phyloP scores from a whole-genome alignment of 2,797 vertebrate genomes.

The Spinus pinus region DNA sequence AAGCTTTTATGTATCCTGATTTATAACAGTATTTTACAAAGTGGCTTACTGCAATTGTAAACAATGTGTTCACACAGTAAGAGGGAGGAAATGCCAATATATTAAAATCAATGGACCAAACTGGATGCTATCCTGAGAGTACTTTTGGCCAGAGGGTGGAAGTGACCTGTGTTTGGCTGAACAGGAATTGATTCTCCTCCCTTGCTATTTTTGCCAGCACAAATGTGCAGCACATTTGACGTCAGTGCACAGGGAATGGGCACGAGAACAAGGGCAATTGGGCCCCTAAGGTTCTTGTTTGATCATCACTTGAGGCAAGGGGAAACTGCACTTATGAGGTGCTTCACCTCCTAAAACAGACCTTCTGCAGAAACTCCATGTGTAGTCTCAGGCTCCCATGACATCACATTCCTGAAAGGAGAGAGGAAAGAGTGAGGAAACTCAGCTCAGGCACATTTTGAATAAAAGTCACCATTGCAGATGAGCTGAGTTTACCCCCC shows the following conservation, averaged over 20 bases:
- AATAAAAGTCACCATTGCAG: background rate
- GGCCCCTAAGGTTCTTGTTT: background rate
- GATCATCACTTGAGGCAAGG: background rate
- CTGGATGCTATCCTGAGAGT: background rate
- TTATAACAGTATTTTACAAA: conserved; percentile 6
- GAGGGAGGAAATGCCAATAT: conserved; percentile 39
- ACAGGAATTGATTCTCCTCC: conserved; percentile 14
- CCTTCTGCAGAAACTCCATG: background rate
- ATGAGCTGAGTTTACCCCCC: background rate
- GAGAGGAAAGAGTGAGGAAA: background rate
- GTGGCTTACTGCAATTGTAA: conserved; percentile 21
- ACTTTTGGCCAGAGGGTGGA: conserved; percentile 45
- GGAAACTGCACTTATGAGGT: background rate
- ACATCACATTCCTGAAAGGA: background rate
- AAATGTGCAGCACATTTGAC: conserved; percentile 5
- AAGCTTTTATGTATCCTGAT: conserved; percentile 24
- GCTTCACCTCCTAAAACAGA: background rate
- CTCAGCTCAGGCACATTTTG: background rate
- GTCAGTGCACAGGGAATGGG: background rate
- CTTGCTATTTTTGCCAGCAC: background rate
- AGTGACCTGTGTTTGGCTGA: conserved; percentile 15
- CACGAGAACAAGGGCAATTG: background rate
- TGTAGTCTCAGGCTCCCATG: background rate
- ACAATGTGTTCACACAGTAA: background rate
- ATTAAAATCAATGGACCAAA: conserved; percentile 39